Evolutionary conservation across 2,888 invertebrate species (phyloP).

Genomic region (Apodemia hepburni): DNA sequence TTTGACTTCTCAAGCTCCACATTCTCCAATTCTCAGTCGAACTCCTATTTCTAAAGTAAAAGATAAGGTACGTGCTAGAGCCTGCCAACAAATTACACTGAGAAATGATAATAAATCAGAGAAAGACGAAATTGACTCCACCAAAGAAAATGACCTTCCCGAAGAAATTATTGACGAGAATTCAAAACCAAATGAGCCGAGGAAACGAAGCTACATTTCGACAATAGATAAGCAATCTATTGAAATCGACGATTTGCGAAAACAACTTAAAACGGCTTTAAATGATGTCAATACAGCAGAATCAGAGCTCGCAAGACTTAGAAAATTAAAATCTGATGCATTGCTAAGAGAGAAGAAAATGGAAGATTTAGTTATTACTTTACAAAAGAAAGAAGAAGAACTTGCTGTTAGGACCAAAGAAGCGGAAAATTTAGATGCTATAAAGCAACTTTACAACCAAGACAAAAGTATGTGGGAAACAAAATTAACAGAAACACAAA

Average conservation of each 20-base stretch:
- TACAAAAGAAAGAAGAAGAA: constrained; percentile 89
- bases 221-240: constrained; percentile 83
- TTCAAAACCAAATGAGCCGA: constrained; percentile 68
- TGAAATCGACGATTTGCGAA: constrained; percentile 85
- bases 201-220: constrained; percentile 75
- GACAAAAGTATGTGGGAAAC: constrained; percentile 85
- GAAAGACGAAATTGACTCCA: constrained; percentile 74
- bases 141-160: constrained; percentile 65
- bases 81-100: constrained; percentile 75
- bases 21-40: constrained; percentile 81
- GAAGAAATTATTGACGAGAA: constrained; percentile 65
- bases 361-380: constrained; percentile 87
- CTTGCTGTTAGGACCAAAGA: constrained; percentile 85
- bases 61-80: constrained; percentile 77
- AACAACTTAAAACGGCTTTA: constrained; percentile 82
- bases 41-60: constrained; percentile 78
- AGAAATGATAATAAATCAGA: constrained; percentile 76
- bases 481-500: constrained; percentile 84
- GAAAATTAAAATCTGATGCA: constrained; percentile 85
- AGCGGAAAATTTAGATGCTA: constrained; percentile 82
- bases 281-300: constrained; percentile 84
- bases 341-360: constrained; percentile 86
- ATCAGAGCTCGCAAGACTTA: constrained; percentile 85
- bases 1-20: constrained; percentile 68
- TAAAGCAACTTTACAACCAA: constrained; percentile 80